Evolutionary conservation across 2,888 invertebrate species (phyloP), one percentile per base, ranked within the genome.

Genomic region (Troides aeacus): DNA sequence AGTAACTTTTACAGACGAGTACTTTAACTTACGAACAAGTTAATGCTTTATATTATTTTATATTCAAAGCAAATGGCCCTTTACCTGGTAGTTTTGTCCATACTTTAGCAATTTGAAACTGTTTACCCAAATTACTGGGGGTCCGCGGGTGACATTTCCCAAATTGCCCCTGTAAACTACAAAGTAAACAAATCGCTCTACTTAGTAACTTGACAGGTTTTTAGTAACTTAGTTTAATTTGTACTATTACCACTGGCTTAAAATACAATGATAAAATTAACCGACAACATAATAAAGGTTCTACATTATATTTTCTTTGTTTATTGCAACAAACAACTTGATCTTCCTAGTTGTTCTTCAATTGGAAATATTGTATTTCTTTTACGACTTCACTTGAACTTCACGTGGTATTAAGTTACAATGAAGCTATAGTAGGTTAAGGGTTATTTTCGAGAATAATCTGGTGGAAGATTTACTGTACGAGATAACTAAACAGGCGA

Each of bases 121-220:
- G 53, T 68, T 63, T 60, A 39, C 59, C 39, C 24, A 64, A 68
- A 68, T 73, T 68, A 66, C 68, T 64, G 56, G 18, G 63, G 69
- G 53, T 59, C 64, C 71, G 24, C 57, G 30, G 62, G 58, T 68
- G 63, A 72, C 68, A 71, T 72, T 71, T 66, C 62, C 58, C 63
- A 71, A 72, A 73, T 69, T 68, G 69, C 72, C 58, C 36, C 72
- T 64, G 64, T 71, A 71, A 67, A 68, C 65, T 62, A 63, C 58
- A 62, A 30, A 68, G 62, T 46, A 56, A 62, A 5, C 67, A 30
- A 46, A 46, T 68, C 12, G 46, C 42, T 6, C 4, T 1, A 50
- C 21, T 62, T 62, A 66, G 61, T 66, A 42, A 62, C 39, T 56
- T 53, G 53, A 53, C 8, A n/a, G n/a, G 18, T 53, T 53, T 53